Percentiles rank a stretch among this genome's conserved stretches.
Conservation (phyloP, 2,797 vertebrate genomes). For the Malurus leucopterus region DNA sequence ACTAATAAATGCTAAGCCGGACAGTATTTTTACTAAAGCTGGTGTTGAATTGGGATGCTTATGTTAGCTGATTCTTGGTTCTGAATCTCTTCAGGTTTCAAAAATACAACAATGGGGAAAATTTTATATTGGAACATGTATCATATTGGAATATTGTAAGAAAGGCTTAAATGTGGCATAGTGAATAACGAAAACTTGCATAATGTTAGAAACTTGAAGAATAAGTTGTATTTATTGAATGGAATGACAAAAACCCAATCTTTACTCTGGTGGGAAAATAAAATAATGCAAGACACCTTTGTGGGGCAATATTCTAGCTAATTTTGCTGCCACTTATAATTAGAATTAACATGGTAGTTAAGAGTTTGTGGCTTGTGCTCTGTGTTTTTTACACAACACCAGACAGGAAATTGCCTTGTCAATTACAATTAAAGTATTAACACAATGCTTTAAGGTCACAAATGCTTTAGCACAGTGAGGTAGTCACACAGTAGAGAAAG, state of each 20-base stretch:
- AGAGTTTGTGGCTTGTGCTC: neutral
- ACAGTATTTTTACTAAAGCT: neutral
- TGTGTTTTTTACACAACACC: neutral
- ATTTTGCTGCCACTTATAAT: constrained; percentile 27
- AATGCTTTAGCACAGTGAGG: neutral
- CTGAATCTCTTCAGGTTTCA: neutral
- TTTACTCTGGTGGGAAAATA: neutral
- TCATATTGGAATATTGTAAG: neutral
- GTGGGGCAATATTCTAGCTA: neutral
- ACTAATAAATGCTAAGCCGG: neutral
- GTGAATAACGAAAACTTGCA: neutral
- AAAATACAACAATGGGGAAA: neutral
- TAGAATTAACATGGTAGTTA: constrained; percentile 19
- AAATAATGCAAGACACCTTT: neutral
- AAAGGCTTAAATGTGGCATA: neutral
- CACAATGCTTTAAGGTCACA: neutral
- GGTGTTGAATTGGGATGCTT: neutral
- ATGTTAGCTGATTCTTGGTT: neutral
- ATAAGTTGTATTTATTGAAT: neutral
- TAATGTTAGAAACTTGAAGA: neutral
- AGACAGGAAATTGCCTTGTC: constrained; percentile 20
- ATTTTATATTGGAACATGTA: neutral
- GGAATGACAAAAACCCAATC: neutral
- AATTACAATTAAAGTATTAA: constrained; percentile 18
- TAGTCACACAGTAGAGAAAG: neutral